Base-by-base conservation (phyloP, 2,888 invertebrate species). In the Ernsta delagoae region DNA sequence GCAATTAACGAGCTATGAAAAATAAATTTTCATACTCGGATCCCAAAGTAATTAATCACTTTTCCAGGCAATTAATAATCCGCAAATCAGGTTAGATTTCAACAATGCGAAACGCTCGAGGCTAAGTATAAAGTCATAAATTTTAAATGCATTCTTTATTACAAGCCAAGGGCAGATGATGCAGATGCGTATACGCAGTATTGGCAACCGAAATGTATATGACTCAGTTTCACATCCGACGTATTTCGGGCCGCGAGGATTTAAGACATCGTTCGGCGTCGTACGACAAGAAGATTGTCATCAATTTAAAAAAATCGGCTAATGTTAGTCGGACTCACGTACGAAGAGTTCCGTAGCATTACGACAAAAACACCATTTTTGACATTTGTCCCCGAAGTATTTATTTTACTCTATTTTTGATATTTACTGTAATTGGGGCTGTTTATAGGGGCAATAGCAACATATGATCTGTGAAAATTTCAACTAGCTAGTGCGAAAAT, bases 221-320 rank as follows among this genome's bases (percentile, higher is more conserved):
- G 50, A 67, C 34, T 67, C 67, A 67, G 9, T 65, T 8, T 56
- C 34, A 36, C 56, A 61, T 56, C 60, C 56, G 61, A 67, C 59
- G 34, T 60, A 66, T 66, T 59, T 67, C 61, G 60, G 56, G 61
- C 67, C 67, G 67, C 45, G 34, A 54, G 34, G 60, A 66, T 66
- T 66, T 66, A 66, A 66, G 34, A 50, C 60, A 56, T 67, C 67
- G 56, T 34, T 43, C 54, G 8, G 41, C 16, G n/a, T 43, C 78
- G 54, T 31, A 71, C 68, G 69, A 67, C 71, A 75, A 31, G 54
- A 73, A 74, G 76, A 75, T 71, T 74, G 74, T 75, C 75, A 78
- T 71, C 69, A 66, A 70, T 70, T 75, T 63, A 56, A 76, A 77
- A 75, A 77, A 24, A 24, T 3, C 24, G 24, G 24, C 24, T 24